These are phyloP conservation scores for Eupelmus urozonus DNA, from an alignment of 2,888 invertebrate genomes.

Conservation along the genomic window DNA sequence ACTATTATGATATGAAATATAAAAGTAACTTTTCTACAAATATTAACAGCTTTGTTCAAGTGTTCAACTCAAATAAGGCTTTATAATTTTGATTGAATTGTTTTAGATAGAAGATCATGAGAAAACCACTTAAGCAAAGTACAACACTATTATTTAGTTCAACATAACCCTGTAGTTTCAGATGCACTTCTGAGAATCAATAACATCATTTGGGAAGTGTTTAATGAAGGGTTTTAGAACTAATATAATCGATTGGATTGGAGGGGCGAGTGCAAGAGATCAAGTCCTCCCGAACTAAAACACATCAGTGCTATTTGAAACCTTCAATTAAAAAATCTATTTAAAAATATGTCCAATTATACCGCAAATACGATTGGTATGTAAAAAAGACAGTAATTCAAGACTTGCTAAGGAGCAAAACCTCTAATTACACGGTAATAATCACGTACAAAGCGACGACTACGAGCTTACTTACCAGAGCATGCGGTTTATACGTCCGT, in stretches of 20 bases:
- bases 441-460: slow-evolving; percentile 35
- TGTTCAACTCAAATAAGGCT: neutral
- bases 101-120: neutral
- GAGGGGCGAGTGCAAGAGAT: neutral
- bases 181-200: neutral
- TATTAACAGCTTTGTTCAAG: neutral
- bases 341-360: slow-evolving; percentile 16
- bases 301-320: neutral
- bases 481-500: slow-evolving; percentile 35
- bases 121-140: neutral
- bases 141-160: neutral
- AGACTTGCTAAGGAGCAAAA: slow-evolving; percentile 51
- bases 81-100: slow-evolving; percentile 12
- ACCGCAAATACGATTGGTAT: slow-evolving; percentile 21
- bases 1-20: too few species aligned
- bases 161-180: neutral
- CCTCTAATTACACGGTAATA: slow-evolving; percentile 51
- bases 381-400: slow-evolving; percentile 11
- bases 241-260: slow-evolving; percentile 16
- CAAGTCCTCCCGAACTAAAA: too few species aligned
- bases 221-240: neutral
- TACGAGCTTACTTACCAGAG: slow-evolving; percentile 14
- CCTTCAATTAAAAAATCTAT: slow-evolving; percentile 12
- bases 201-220: neutral
- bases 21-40: too few species aligned